Evolutionary conservation across 2,888 invertebrate genomes (phyloP).

Genomic region (Rhabditoides inermis): DNA sequence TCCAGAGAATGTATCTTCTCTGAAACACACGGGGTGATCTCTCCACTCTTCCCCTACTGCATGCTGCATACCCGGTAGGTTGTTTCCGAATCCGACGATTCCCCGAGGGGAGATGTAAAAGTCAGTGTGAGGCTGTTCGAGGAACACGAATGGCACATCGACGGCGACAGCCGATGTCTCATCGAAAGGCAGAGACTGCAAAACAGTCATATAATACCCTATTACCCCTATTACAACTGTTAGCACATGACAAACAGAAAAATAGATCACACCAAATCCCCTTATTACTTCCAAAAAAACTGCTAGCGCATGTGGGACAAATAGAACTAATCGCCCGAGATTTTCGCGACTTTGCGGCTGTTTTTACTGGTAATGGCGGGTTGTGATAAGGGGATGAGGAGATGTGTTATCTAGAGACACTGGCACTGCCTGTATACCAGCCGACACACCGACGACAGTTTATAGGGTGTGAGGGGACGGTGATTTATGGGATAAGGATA

Average conservation of each 20-base stretch:
- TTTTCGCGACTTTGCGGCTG: too few relatives aligned
- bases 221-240: conserved; percentile 10
- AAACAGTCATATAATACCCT: not conserved
- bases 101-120: conserved; percentile 41
- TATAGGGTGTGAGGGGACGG: too few relatives aligned
- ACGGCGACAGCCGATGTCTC: conserved; percentile 22
- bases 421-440: too few relatives aligned
- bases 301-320: too few relatives aligned
- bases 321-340: not conserved
- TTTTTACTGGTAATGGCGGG: too few relatives aligned
- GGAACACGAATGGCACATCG: conserved; percentile 29
- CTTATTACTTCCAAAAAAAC: not conserved
- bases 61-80: conserved; percentile 11
- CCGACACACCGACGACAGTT: too few relatives aligned
- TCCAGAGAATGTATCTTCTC: too few relatives aligned
- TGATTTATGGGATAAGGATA: too few relatives aligned
- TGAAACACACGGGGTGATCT: conserved; percentile 3
- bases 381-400: too few relatives aligned
- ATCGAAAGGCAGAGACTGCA: too few relatives aligned
- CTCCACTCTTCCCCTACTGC: not conserved
- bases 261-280: not conserved
- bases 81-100: conserved; percentile 33
- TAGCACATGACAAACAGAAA: not conserved
- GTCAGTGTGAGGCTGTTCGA: conserved; percentile 27
- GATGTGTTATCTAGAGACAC: too few relatives aligned